phyloP scores from a whole-genome alignment of 2,888 invertebrate species.

The Trissonchulus latispiculum region DNA sequence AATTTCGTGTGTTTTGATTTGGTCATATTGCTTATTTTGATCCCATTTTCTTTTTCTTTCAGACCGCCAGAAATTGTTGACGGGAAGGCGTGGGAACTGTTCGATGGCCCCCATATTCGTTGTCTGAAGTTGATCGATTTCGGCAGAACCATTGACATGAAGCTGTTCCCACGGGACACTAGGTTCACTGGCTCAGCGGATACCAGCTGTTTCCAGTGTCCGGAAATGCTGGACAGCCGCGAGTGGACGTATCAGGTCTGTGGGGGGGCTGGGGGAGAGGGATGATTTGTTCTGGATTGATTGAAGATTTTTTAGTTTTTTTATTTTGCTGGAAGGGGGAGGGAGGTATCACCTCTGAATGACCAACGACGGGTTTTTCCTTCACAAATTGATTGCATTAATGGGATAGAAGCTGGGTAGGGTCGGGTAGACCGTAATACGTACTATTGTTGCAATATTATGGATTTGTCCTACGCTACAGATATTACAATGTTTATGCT shows the following conservation, averaged over 20 bases:
- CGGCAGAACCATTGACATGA: conserved; percentile 87
- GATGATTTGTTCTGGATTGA: too few relatives aligned
- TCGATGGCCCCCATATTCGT: conserved; percentile 17
- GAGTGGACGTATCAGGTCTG: conserved; percentile 74
- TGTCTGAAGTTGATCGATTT: conserved; percentile 80
- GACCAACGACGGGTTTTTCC: background rate
- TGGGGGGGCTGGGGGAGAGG: too few relatives aligned
- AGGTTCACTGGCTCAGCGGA: conserved; percentile 55
- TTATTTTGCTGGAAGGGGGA: background rate
- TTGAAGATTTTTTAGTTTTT: too few relatives aligned
- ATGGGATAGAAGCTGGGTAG: too few relatives aligned
- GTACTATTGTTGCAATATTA: too few relatives aligned
- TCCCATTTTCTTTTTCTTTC: too few relatives aligned
- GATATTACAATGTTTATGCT: too few relatives aligned
- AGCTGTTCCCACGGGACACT: conserved; percentile 66
- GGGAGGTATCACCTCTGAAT: background rate
- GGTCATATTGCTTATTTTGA: too few relatives aligned
- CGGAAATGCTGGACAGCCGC: conserved; percentile 77
- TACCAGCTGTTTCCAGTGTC: conserved; percentile 49
- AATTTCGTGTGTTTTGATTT: too few relatives aligned
- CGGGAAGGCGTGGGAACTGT: background rate
- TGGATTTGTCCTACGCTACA: too few relatives aligned
- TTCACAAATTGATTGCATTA: background rate
- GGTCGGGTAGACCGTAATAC: too few relatives aligned
- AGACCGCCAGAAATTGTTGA: too few relatives aligned